Percentiles rank a stretch among this genome's conserved stretches.
Conservation (phyloP, 2,113 vertebrate species). For the Phycodurus eques region DNA sequence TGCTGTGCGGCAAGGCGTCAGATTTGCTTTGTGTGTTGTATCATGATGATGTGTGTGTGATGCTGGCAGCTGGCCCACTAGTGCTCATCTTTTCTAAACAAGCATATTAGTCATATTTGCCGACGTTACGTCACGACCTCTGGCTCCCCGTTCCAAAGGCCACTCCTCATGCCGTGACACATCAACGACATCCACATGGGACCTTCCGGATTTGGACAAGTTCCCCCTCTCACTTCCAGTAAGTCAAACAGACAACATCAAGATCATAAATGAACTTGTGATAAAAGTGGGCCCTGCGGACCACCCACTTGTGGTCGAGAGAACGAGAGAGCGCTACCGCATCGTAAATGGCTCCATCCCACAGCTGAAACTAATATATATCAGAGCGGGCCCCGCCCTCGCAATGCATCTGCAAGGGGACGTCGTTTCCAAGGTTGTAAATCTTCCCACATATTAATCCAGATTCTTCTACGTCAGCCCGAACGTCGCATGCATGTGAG, state of each 20-base stretch:
- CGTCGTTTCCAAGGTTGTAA: slow-evolving; percentile 28
- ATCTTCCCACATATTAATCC: slow-evolving; percentile 36
- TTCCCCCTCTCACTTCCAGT: slow-evolving; percentile 60
- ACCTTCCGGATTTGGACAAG: slow-evolving; percentile 41
- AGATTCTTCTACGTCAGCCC: slow-evolving; percentile 27
- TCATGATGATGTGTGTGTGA: slow-evolving; percentile 6
- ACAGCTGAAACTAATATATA: slow-evolving; percentile 70
- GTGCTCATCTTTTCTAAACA: slow-evolving; percentile 47
- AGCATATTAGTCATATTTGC: slow-evolving; percentile 28
- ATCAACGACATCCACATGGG: slow-evolving; percentile 51
- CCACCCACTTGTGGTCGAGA: slow-evolving; percentile 62
- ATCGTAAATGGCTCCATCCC: slow-evolving; percentile 61
- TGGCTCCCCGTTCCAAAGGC: slow-evolving; percentile 37
- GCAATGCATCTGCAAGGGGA: slow-evolving; percentile 30
- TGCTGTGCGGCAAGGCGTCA: not conserved
- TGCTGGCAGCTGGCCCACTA: slow-evolving; percentile 10
- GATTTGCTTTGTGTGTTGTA: not conserved
- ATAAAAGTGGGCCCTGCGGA: slow-evolving; percentile 55
- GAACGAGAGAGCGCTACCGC: slow-evolving; percentile 39
- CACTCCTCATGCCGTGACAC: slow-evolving; percentile 40
- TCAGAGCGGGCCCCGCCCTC: slow-evolving; percentile 57
- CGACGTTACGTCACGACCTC: slow-evolving; percentile 39
- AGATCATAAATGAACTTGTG: slow-evolving; percentile 43
- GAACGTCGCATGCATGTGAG: not conserved
- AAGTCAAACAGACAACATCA: slow-evolving; percentile 51